These are phyloP conservation scores for Catamblyrhynchus diadema DNA, from an alignment of 2,797 vertebrate genomes.

Conservation along the genomic window DNA sequence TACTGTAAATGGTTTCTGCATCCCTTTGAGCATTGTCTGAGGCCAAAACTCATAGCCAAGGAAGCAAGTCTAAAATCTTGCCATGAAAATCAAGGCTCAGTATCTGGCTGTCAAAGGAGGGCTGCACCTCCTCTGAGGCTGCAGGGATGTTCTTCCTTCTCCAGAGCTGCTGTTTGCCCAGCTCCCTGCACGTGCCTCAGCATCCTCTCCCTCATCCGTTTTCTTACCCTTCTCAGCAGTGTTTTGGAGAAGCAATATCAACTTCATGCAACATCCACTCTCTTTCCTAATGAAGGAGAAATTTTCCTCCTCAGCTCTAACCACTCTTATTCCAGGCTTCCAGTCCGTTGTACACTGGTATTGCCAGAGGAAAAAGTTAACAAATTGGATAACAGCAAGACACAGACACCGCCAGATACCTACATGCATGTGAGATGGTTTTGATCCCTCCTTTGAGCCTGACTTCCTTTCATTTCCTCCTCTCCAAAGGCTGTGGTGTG, in stretches of 20 bases:
- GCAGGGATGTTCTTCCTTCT: not conserved
- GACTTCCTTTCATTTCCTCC: not conserved
- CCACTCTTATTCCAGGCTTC: not conserved
- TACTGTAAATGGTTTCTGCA: not conserved
- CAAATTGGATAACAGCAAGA: not conserved
- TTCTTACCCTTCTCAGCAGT: not conserved
- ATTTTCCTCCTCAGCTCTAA: not conserved
- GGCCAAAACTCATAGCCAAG: not conserved
- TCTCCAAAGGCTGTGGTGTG: not conserved
- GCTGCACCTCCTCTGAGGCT: not conserved
- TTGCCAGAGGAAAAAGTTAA: not conserved
- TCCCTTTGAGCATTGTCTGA: not conserved
- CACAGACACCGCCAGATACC: not conserved
- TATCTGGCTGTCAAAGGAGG: fast-evolving
- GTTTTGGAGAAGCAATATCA: not conserved
- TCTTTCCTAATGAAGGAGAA: not conserved
- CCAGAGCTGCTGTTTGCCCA: not conserved
- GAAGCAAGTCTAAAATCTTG: not conserved
- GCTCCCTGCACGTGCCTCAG: not conserved
- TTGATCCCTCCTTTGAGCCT: not conserved
- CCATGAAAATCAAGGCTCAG: not conserved
- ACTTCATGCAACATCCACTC: not conserved
- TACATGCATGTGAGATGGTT: not conserved
- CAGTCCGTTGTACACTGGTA: not conserved
- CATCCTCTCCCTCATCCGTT: not conserved